These are phyloP conservation scores for Ormyrus pomaceus DNA, from an alignment of 2,888 invertebrate genomes.

Conservation along the genomic window DNA sequence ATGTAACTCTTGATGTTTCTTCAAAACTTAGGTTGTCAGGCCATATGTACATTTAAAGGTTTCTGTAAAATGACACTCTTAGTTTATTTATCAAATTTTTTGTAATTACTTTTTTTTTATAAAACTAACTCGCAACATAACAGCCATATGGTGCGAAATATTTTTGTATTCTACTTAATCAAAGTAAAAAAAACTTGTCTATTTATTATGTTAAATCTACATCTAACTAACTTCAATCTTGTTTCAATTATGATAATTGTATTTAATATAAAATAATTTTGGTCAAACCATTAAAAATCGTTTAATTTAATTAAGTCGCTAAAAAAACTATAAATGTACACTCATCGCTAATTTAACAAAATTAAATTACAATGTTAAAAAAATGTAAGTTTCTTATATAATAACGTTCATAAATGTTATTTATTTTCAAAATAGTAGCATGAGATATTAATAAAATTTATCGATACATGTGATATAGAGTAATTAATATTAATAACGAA, in stretches of 20 bases:
- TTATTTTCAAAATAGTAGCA: background rate
- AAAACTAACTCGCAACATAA: constrained; percentile 38
- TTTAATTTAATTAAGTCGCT: no score
- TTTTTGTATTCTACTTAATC: background rate
- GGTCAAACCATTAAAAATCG: background rate
- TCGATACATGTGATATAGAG: background rate
- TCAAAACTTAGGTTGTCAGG: background rate
- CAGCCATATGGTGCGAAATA: background rate
- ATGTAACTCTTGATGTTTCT: background rate
- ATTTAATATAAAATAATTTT: background rate
- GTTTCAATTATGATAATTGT: constrained; percentile 9
- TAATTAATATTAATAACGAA: constrained; percentile 19
- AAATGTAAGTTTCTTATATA: background rate
- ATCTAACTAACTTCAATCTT: background rate
- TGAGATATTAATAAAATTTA: background rate
- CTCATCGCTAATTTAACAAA: no score
- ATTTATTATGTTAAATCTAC: no score
- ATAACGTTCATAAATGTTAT: constrained; percentile 11
- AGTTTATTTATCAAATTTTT: constrained; percentile 45
- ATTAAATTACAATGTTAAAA: no score
- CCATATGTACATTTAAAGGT: background rate
- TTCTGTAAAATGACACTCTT: constrained; percentile 36
- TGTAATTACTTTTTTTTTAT: constrained; percentile 45
- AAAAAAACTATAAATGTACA: no score
- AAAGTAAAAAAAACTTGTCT: constrained; percentile 4